These are phyloP conservation scores for Rotaria magnacalcarata DNA, from an alignment of 2,888 invertebrate species.

Conservation along the genomic window DNA sequence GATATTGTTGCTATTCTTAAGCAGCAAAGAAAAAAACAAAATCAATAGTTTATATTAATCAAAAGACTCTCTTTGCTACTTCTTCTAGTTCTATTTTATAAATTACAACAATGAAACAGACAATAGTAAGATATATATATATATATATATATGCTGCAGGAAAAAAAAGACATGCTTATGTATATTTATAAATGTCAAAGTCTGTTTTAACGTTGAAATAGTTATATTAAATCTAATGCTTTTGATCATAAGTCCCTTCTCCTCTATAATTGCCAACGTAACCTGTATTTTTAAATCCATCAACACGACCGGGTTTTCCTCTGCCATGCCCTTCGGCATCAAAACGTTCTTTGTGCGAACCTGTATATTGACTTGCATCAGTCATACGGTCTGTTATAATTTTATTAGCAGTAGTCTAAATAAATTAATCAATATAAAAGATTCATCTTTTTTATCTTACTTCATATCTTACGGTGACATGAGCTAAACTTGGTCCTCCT, in stretches of 20 bases:
- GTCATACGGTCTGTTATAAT: conserved; percentile 44
- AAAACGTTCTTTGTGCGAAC: conserved; percentile 46
- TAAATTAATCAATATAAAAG: neutral
- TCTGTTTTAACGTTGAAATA: neutral
- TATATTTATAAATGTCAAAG: neutral
- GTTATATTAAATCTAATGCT: conserved; percentile 32
- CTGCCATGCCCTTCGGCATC: conserved; percentile 42
- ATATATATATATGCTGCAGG: no score
- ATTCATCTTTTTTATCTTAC: neutral
- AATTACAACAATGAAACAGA: neutral
- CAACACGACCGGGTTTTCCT: conserved; percentile 42
- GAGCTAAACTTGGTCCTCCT: conserved; percentile 44
- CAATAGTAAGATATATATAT: neutral
- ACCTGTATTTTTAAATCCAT: conserved; percentile 38
- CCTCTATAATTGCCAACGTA: conserved; percentile 45
- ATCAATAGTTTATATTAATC: neutral
- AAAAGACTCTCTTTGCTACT: neutral
- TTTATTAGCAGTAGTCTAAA: conserved; percentile 42
- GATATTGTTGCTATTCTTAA: neutral
- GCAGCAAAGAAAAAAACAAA: neutral
- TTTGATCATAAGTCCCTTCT: conserved; percentile 43
- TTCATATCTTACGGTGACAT: conserved; percentile 43
- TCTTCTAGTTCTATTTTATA: neutral
- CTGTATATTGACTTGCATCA: conserved; percentile 43
- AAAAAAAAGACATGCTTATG: neutral